These are phyloP conservation scores for Pseudomyrmex flavicornis DNA, from an alignment of 1,140 invertebrate genomes.

Conservation along the genomic window DNA sequence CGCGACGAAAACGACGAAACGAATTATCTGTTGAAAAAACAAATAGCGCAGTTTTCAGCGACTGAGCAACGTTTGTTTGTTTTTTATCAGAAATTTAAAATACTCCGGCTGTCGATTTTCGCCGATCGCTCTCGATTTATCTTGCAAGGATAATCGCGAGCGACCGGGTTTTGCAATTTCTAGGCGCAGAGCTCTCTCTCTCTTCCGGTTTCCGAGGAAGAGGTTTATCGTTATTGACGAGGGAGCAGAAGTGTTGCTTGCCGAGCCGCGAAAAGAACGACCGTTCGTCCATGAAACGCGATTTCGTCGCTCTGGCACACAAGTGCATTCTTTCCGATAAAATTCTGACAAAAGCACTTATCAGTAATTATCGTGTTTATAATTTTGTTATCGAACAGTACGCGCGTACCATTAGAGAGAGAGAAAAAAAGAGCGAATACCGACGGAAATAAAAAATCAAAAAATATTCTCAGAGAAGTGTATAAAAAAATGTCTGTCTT, in stretches of 20 bases:
- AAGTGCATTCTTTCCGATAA: constrained; percentile 33
- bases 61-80: background rate
- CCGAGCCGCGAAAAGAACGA: constrained; percentile 49
- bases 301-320: constrained; percentile 54
- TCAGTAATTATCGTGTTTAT: constrained; percentile 3
- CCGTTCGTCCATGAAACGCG: constrained; percentile 50
- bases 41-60: background rate
- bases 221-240: constrained; percentile 56
- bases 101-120: background rate
- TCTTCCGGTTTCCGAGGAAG: constrained; percentile 10
- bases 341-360: constrained; percentile 55
- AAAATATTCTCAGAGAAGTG: too few relatives aligned
- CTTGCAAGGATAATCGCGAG: constrained; percentile 1
- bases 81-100: background rate
- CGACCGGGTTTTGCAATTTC: constrained; percentile 31
- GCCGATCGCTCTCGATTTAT: constrained; percentile 5
- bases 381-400: too few relatives aligned
- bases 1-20: background rate
- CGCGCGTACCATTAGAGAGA: too few relatives aligned
- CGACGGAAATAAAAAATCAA: too few relatives aligned
- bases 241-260: constrained; percentile 37
- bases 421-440: too few relatives aligned
- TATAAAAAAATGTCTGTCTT: too few relatives aligned
- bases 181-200: background rate
- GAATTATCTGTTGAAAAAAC: background rate